Evolutionary conservation across 2,888 invertebrate species (phyloP).

Genomic region (Chrysodeixis includens): DNA sequence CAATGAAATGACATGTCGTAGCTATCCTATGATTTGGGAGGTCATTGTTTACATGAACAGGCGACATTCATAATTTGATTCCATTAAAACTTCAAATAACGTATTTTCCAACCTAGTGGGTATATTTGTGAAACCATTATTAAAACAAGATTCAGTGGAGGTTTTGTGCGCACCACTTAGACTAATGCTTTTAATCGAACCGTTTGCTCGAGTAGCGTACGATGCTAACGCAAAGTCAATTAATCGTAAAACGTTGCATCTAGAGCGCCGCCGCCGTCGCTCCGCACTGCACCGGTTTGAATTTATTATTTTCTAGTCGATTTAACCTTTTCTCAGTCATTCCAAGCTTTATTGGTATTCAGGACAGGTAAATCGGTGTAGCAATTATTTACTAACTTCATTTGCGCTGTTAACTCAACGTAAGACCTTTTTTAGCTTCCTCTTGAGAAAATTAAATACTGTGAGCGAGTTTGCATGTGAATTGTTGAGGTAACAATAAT

Average conservation of each 20-base stretch:
- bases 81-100: slow-evolving; percentile 10
- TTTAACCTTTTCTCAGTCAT: neutral
- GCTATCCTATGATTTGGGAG: too few relatives aligned
- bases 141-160: slow-evolving; percentile 14
- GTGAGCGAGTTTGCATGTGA: neutral
- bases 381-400: neutral
- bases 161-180: slow-evolving; percentile 20
- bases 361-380: slow-evolving; percentile 2
- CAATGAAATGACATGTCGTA: too few relatives aligned
- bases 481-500: neutral
- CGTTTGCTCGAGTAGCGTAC: slow-evolving; percentile 23
- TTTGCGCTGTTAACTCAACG: neutral
- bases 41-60: neutral
- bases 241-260: slow-evolving; percentile 33
- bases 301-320: slow-evolving; percentile 13
- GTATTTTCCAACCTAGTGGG: slow-evolving; percentile 7
- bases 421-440: neutral
- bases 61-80: neutral
- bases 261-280: slow-evolving; percentile 8
- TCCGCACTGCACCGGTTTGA: slow-evolving; percentile 6
- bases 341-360: slow-evolving; percentile 7
- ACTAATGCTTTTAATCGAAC: slow-evolving; percentile 33
- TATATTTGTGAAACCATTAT: slow-evolving; percentile 14
- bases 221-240: slow-evolving; percentile 30
- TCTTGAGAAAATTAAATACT: neutral